These are phyloP conservation scores for Odiellus spinosus DNA, from an alignment of 2,888 invertebrate genomes.

Conservation along the genomic window DNA sequence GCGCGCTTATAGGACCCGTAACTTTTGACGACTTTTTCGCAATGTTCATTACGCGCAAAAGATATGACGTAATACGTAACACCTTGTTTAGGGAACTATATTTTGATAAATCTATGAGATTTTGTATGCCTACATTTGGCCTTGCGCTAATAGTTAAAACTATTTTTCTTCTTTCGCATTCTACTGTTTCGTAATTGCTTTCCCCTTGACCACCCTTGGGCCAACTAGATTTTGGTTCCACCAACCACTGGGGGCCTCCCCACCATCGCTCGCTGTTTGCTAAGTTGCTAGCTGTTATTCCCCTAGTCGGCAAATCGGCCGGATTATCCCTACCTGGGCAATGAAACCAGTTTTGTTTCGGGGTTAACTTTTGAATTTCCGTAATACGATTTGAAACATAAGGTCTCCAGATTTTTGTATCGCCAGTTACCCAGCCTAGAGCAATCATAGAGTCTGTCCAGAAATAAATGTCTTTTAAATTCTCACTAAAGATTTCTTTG, in stretches of 20 bases:
- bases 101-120: too few species aligned
- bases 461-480: background rate
- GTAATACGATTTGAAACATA: conserved; percentile 21
- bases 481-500: too few species aligned
- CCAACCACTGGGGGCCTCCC: conserved; percentile 20
- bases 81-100: too few species aligned
- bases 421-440: conserved; percentile 18
- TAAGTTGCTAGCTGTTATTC: conserved; percentile 12
- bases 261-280: conserved; percentile 16
- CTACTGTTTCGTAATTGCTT: too few species aligned
- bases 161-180: too few species aligned
- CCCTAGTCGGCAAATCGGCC: conserved; percentile 23
- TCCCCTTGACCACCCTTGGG: background rate
- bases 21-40: too few species aligned
- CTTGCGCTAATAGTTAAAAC: too few species aligned
- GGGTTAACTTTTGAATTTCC: conserved; percentile 16
- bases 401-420: conserved; percentile 12
- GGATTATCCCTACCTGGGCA: conserved; percentile 21
- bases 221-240: background rate
- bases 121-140: too few species aligned
- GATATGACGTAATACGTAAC: too few species aligned
- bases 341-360: conserved; percentile 18
- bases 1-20: too few species aligned
- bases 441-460: conserved; percentile 19
- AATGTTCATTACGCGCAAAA: too few species aligned